Evolutionary conservation across 2,888 invertebrate genomes (phyloP), one percentile per base, ranked within the genome.

Genomic region (Alloscopus bannaensis): DNA sequence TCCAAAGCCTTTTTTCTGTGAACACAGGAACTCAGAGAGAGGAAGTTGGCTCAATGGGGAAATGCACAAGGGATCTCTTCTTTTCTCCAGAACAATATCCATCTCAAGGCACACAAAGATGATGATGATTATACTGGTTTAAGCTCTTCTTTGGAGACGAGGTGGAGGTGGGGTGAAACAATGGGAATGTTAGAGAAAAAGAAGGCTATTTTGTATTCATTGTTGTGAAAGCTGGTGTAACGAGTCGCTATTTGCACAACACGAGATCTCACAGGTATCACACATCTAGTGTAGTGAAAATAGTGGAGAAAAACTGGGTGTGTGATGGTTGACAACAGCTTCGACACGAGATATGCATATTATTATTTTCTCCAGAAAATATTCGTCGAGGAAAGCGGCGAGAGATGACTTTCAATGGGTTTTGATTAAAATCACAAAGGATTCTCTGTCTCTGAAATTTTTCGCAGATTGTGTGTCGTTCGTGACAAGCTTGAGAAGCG

Each of bases 391-490:
- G n/a, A n/a, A n/a, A n/a, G n/a, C n/a, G n/a, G n/a, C n/a, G n/a
- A n/a, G n/a, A 42, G 42, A 55, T 24, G 55, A 55, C 16, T 22
- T 20, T 55, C 55, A 24, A 55, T 13, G 55, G 55, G 4, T 11
- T 55, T 55, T 55, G 55, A 55, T 55, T 55, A 55, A 36, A 45
- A 45, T 45, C 45, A n/a, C n/a, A n/a, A n/a, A n/a, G 36, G 36
- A 36, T 36, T 36, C 13, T 36, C 13, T 36, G 6, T 36, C 36
- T 36, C 36, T 13, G 36, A n/a, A n/a, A n/a, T 36, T 36, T 13
- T 6, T 36, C 13, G 36, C 6, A 36, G 13, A 6, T 6, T 36
- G 13, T 36, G 13, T 36, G 13, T 36, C 6, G 6, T 13, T 8
- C 36, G 6, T 36, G 36, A 36, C 36, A 8, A 8, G 36, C 8